Conservation (phyloP, 2,113 vertebrate species). For the Garra rufa region DNA sequence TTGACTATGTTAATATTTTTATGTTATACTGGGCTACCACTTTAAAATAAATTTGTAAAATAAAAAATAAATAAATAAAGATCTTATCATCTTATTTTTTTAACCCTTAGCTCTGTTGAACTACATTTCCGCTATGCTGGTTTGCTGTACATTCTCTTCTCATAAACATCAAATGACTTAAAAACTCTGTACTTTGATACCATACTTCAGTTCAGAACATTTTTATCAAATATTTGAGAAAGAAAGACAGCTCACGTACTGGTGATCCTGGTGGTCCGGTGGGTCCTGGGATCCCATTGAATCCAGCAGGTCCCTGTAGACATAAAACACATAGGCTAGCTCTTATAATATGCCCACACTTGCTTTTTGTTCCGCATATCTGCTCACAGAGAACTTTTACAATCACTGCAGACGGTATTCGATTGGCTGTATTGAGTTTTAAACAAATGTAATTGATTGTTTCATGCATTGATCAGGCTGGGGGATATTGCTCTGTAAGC, state of each 20-base stretch:
- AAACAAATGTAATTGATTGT: background rate
- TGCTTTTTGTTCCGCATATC: background rate
- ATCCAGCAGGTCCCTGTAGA: constrained; percentile 77
- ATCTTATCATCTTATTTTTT: background rate
- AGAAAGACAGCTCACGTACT: constrained; percentile 62
- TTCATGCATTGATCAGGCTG: background rate
- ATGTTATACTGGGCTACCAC: background rate
- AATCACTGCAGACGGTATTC: background rate
- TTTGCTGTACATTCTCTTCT: background rate
- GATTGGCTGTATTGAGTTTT: background rate
- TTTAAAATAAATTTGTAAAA: background rate
- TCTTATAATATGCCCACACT: background rate
- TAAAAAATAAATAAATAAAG: no score
- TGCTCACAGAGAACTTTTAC: background rate
- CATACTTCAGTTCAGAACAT: background rate
- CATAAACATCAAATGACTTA: background rate
- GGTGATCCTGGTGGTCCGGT: constrained; percentile 78
- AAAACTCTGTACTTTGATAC: background rate
- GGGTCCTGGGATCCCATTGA: constrained; percentile 79
- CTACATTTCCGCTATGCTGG: background rate
- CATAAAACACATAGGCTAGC: constrained; percentile 5
- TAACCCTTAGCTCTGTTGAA: background rate
- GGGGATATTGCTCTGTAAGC: constrained; percentile 9
- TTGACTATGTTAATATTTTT: no score
- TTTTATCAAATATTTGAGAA: no score